These are phyloP conservation scores for Amazona ochrocephala DNA, from an alignment of 2,797 vertebrate species.

Conservation along the genomic window DNA sequence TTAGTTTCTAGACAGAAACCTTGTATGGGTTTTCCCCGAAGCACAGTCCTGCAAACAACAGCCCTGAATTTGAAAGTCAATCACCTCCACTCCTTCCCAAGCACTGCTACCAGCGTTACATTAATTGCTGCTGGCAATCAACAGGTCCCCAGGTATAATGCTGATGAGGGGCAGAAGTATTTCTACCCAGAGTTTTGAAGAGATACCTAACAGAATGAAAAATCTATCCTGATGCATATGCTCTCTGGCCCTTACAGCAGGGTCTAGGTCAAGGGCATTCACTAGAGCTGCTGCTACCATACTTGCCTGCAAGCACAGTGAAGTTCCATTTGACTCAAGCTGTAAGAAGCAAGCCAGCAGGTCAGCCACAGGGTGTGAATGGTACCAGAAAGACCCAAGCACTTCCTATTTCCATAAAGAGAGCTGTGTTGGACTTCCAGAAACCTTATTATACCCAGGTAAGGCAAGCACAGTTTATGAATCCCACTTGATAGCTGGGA, in stretches of 20 bases:
- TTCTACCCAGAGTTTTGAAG: not conserved
- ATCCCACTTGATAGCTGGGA: not conserved
- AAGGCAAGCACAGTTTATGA: not conserved
- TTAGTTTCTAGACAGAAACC: conserved; percentile 38
- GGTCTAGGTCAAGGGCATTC: not conserved
- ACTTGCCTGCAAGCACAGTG: not conserved
- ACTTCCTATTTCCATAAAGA: not conserved
- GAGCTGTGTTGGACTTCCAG: not conserved
- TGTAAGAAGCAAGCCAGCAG: not conserved
- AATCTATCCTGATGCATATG: not conserved
- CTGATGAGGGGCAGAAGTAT: not conserved
- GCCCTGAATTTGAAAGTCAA: conserved; percentile 34
- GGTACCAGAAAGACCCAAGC: not conserved
- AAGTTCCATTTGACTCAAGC: not conserved
- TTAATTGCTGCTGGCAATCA: conserved; percentile 23
- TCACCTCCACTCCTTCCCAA: not conserved
- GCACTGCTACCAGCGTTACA: not conserved
- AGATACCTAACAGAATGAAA: not conserved
- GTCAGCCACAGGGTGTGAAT: not conserved
- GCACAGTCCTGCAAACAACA: conserved; percentile 8
- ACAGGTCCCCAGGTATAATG: not conserved
- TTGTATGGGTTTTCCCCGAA: not conserved
- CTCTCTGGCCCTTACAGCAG: not conserved
- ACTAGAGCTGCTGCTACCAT: not conserved
- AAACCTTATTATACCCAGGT: not conserved